These are phyloP conservation scores for Mobula birostris DNA, from an alignment of 2,113 vertebrate genomes.

Conservation along the genomic window DNA sequence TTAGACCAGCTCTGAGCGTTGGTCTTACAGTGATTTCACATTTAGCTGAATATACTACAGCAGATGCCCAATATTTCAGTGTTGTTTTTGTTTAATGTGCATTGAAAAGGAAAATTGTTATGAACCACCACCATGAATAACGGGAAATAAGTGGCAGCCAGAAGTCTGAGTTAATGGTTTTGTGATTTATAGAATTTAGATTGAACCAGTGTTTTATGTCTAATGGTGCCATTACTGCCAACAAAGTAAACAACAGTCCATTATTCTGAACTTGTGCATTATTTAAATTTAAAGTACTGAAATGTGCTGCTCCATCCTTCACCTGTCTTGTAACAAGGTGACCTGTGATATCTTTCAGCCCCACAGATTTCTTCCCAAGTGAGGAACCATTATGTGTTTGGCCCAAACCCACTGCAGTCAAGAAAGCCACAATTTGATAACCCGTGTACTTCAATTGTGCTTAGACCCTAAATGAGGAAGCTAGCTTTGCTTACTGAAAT, in stretches of 20 bases:
- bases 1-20: background rate
- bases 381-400: background rate
- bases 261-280: background rate
- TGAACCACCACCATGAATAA: background rate
- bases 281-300: background rate
- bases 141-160: background rate
- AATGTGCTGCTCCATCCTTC: background rate
- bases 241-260: background rate
- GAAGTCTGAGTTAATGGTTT: background rate
- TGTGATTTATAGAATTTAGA: background rate
- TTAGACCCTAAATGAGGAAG: background rate
- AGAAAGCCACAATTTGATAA: background rate
- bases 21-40: background rate
- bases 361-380: background rate
- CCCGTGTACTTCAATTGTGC: background rate
- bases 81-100: background rate
- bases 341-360: background rate
- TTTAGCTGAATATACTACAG: background rate
- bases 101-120: background rate
- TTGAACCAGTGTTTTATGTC: background rate
- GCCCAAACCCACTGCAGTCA: background rate
- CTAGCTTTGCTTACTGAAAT: background rate
- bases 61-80: background rate
- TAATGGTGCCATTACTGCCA: background rate
- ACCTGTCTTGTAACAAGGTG: background rate